phyloP scores from a whole-genome alignment of 2,888 invertebrate species.

The Papilio gigon region DNA sequence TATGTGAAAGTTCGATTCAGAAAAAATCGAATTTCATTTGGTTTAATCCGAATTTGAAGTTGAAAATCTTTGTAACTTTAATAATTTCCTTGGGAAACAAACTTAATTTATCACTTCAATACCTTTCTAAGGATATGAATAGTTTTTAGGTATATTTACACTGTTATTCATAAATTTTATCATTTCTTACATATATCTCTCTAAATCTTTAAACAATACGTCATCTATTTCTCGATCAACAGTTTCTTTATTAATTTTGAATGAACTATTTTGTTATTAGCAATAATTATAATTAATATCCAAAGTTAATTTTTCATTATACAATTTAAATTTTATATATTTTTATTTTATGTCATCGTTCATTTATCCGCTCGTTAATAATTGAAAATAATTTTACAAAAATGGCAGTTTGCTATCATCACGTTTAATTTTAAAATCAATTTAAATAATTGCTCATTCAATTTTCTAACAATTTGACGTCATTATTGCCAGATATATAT shows the following conservation, averaged over 20 bases:
- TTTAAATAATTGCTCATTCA: slow-evolving; percentile 49
- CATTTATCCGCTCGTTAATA: slow-evolving; percentile 52
- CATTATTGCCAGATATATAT: slow-evolving; percentile 70
- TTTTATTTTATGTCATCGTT: slow-evolving; percentile 42
- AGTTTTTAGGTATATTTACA: slow-evolving; percentile 73
- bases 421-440: slow-evolving; percentile 73
- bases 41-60: not conserved
- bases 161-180: slow-evolving; percentile 48
- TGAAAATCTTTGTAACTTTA: slow-evolving; percentile 60
- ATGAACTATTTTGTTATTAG: slow-evolving; percentile 31
- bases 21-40: not conserved
- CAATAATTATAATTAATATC: slow-evolving; percentile 30
- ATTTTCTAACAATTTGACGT: slow-evolving; percentile 54
- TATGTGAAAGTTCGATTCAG: not conserved
- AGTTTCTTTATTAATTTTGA: slow-evolving; percentile 22
- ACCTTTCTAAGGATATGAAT: slow-evolving; percentile 79
- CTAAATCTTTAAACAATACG: slow-evolving; percentile 38
- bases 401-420: slow-evolving; percentile 80
- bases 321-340: slow-evolving; percentile 37
- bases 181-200: slow-evolving; percentile 51
- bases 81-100: slow-evolving; percentile 80
- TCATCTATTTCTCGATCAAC: slow-evolving; percentile 22
- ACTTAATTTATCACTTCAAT: slow-evolving; percentile 74
- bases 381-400: slow-evolving; percentile 63
- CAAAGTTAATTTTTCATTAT: slow-evolving; percentile 25